Base-by-base conservation (phyloP, 2,797 vertebrate species). In the Lepilemur ruficaudatus region DNA sequence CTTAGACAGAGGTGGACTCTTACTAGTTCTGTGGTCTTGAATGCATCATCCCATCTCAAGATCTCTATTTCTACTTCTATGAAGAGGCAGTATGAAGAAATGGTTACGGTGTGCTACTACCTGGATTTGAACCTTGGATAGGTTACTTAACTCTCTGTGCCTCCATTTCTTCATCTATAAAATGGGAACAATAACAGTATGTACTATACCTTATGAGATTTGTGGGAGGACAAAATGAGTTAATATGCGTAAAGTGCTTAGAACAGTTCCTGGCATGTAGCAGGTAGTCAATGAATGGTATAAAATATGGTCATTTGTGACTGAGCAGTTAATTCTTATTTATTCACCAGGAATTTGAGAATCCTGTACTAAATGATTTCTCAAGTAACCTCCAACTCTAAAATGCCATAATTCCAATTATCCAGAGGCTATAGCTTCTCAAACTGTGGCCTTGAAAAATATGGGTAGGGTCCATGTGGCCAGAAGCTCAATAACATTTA, bases 401-500 rank as follows among this genome's bases (percentile, higher is more conserved):
- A 94, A 94, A 70, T 46, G 13, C 30, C 23, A 32, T 13, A 22
- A 88, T 90, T 78, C 30, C 65, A 90, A 17, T 69, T 70, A 69
- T 79, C 78, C 25, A 89, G 32, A 92, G 30, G 46, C 25, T 32
- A 63, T 1, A 46, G 11, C 22, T 90, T 84, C 80, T 81, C 76
- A 95, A 81, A 94, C 15, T 78, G 17, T 81, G 75, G 63, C 38
- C 89, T 50, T 75, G 35, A 89, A 97, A 95, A 95, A 61, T 83
- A 76, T 20, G 1, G 61, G 5, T 59, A 59, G 9, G 4, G 32
- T 84, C 4, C 65, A 96, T 93, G 50, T 81, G 93, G 43, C 69
- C 41, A 90, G 94, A 88, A 79, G 59, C 41, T 48, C 88, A 38
- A 50, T 93, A 94, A 69, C 1, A 4, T 96, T 93, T 95, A 92